A percentile compares a stretch with the other conserved stretches of the same genome.
phyloP scores from a whole-genome alignment of 2,113 vertebrate species.

The Lipophrys pholis region DNA sequence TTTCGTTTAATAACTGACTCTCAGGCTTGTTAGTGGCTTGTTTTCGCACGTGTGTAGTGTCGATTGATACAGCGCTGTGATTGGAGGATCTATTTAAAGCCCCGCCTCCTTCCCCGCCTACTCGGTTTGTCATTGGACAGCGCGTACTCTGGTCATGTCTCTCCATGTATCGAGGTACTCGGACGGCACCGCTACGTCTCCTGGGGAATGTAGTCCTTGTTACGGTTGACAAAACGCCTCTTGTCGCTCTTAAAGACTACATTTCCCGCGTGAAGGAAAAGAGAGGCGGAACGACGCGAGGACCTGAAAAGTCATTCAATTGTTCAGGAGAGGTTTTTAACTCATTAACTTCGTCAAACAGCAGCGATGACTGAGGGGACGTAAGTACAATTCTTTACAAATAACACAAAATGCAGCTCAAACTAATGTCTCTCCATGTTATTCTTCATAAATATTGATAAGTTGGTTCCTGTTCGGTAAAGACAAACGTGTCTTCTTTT shows the following conservation, averaged over 20 bases:
- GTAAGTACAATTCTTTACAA: conserved; percentile 69
- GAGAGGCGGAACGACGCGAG: background rate
- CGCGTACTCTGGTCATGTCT: conserved; percentile 79
- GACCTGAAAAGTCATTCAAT: background rate
- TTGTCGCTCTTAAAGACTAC: conserved; percentile 39
- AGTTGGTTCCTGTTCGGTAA: too few species aligned
- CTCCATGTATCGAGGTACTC: conserved; percentile 64
- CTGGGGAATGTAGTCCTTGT: conserved; percentile 56
- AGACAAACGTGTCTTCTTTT: too few species aligned
- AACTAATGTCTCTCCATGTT: background rate
- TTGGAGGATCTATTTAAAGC: conserved; percentile 9
- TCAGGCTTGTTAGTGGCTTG: too few species aligned
- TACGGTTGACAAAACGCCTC: rapidly evolving
- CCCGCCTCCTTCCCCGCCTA: conserved; percentile 49
- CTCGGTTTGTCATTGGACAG: conserved; percentile 67
- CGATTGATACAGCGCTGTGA: conserved; percentile 23
- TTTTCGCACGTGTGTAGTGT: conserved; percentile 38
- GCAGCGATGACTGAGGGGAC: conserved; percentile 79
- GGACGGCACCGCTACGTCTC: conserved; percentile 41
- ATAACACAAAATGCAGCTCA: background rate
- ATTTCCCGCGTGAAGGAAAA: conserved; percentile 27
- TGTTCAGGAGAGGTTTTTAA: conserved; percentile 1
- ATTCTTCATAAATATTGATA: background rate
- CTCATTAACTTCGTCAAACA: background rate
- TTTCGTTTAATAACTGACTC: too few species aligned